Percentiles rank a stretch among this genome's conserved stretches.
Conservation (phyloP, 2,113 vertebrate species). For the Daboia siamensis region DNA sequence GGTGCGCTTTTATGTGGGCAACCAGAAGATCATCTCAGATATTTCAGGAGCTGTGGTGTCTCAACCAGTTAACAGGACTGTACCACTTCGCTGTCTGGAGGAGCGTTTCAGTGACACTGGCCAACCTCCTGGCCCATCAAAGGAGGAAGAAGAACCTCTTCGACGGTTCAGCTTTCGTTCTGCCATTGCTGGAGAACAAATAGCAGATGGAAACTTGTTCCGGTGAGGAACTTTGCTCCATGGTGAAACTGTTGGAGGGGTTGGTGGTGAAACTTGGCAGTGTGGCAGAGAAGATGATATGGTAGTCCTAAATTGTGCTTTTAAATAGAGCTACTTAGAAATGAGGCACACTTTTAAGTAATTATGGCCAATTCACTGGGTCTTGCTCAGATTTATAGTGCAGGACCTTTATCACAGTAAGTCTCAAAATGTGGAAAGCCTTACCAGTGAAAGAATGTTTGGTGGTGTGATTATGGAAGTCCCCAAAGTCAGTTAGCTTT, state of each 20-base stretch:
- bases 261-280: neutral
- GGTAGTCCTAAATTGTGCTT: neutral
- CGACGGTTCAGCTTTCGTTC: slow-evolving; percentile 37
- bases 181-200: slow-evolving; percentile 28
- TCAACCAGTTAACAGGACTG: slow-evolving; percentile 71
- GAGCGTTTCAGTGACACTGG: slow-evolving; percentile 45
- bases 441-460: neutral
- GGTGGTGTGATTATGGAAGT: too few relatives aligned
- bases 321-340: neutral
- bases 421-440: neutral
- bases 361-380: neutral
- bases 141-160: neutral
- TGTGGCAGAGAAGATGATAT: neutral
- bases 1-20: slow-evolving; percentile 76
- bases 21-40: slow-evolving; percentile 73
- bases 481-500: neutral
- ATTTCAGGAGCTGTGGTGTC: slow-evolving; percentile 77
- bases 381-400: neutral
- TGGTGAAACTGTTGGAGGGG: neutral
- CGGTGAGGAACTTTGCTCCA: slow-evolving; percentile 53
- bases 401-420: neutral
- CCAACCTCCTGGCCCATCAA: neutral
- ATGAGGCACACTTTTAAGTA: neutral
- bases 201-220: slow-evolving; percentile 46
- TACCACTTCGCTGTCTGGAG: slow-evolving; percentile 71